Base-by-base conservation (phyloP, 2,888 invertebrate genomes). In the Acanthosepion lycidas region DNA sequence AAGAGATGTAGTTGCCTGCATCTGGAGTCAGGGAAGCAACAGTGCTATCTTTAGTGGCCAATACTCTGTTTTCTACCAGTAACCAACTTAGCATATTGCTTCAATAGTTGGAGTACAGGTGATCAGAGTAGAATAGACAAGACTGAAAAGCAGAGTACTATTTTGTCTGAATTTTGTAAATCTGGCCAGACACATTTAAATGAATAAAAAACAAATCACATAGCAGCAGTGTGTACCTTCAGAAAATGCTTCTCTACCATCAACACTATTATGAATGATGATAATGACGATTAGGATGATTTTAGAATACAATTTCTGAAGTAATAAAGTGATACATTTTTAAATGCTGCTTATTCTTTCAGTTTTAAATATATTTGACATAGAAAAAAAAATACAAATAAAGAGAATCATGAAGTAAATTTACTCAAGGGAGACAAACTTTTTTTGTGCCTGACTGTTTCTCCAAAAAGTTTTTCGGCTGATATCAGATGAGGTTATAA, bases 401-500 rank as follows among this genome's bases (percentile, higher is more conserved):
- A 15, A 78, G 1, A 78, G 18, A 33, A 78, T 78, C 15, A n/a
- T 42, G 28, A 78, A 78, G 33, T 33, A 78, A 33, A 78, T 78
- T 78, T n/a, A 15, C 78, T 78, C n/a, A 18, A 78, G 78, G n/a
- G n/a, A 78, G 78, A 78, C n/a, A 78, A n/a, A 15, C 78, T n/a
- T 78, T n/a, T 78, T 9, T 78, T n/a, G 78, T 15, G 78, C 33
- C 15, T 78, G 33, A n/a, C 78, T 78, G 33, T 33, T 15, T 78
- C 15, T n/a, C 78, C 78, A n/a, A 9, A 33, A n/a, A 15, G 15
- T n/a, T 15, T 78, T 78, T 78, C 78, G 78, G 78, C 78, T 78
- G 78, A 78, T 78, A 78, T 78, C 78, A 78, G 78, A 78, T 78
- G 78, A 78, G 78, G 78, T 78, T 78, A 78, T 20, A 78, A 78